These are phyloP conservation scores for Discoglossus pictus DNA, from an alignment of 2,797 vertebrate species.

Conservation along the genomic window DNA sequence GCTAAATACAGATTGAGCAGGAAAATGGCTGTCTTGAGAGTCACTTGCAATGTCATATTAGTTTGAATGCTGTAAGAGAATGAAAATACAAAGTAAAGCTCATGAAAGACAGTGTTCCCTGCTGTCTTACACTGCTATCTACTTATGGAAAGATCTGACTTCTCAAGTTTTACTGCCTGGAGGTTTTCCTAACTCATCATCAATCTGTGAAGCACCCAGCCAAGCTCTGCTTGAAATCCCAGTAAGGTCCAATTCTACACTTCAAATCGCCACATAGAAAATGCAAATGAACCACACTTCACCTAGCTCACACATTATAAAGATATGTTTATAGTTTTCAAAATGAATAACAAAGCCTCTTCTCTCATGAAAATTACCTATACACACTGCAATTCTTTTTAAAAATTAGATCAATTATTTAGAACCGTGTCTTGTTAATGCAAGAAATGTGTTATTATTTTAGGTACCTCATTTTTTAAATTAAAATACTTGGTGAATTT, in stretches of 20 bases:
- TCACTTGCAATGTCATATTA: conserved; percentile 21
- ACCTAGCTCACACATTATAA: neutral
- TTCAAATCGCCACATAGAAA: conserved; percentile 12
- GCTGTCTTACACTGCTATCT: conserved; percentile 28
- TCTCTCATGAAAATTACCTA: neutral
- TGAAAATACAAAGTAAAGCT: conserved; percentile 24
- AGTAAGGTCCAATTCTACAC: conserved; percentile 17
- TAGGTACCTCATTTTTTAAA: no score
- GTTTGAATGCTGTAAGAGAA: conserved; percentile 8
- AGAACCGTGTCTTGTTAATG: no score
- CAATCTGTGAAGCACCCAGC: conserved; percentile 35
- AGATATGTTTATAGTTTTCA: neutral
- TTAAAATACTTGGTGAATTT: no score
- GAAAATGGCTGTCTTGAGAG: conserved; percentile 24
- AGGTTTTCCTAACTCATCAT: conserved; percentile 42
- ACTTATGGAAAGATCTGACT: conserved; percentile 36
- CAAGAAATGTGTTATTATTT: no score
- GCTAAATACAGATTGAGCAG: conserved; percentile 4
- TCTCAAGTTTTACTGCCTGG: conserved; percentile 35
- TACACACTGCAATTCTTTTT: no score
- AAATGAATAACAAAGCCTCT: neutral
- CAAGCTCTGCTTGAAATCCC: conserved; percentile 28
- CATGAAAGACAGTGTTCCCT: conserved; percentile 19
- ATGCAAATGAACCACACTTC: conserved; percentile 18
- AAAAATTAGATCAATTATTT: no score